Percentiles rank a stretch among this genome's conserved stretches.
These are phyloP conservation scores for Chloebia gouldiae DNA, from an alignment of 2,113 vertebrate species.

Conservation along the genomic window DNA sequence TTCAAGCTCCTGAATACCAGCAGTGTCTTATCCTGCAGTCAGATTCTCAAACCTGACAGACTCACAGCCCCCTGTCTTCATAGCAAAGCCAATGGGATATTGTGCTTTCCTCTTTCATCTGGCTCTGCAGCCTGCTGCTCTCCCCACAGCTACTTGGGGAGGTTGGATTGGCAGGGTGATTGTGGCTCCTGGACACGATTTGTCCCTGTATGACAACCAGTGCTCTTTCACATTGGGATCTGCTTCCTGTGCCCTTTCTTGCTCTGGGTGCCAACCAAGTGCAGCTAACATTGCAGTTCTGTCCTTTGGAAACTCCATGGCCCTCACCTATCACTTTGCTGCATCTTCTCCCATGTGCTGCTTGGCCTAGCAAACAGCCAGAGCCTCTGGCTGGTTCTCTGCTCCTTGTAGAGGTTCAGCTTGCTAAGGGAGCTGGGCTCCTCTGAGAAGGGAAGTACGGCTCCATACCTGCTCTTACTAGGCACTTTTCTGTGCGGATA, in stretches of 20 bases:
- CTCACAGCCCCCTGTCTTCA: neutral
- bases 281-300: neutral
- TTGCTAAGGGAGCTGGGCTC: neutral
- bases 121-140: neutral
- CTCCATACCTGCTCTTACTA: neutral
- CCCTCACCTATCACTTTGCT: neutral
- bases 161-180: neutral
- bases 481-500: neutral
- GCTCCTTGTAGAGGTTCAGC: neutral
- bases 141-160: rapidly evolving
- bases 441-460: neutral
- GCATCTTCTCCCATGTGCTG: neutral
- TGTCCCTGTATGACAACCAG: neutral
- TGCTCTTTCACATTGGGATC: neutral
- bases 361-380: neutral
- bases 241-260: neutral
- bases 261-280: neutral
- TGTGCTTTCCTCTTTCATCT: neutral
- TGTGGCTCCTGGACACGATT: rapidly evolving
- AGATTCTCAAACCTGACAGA: neutral
- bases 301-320: neutral
- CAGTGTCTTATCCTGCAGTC: neutral
- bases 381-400: neutral
- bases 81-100: neutral
- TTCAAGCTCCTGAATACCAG: neutral